Percentiles rank a stretch among this genome's conserved stretches.
These are phyloP conservation scores for Melanerpes aurifrons DNA, from an alignment of 2,113 vertebrate species.

Conservation along the genomic window DNA sequence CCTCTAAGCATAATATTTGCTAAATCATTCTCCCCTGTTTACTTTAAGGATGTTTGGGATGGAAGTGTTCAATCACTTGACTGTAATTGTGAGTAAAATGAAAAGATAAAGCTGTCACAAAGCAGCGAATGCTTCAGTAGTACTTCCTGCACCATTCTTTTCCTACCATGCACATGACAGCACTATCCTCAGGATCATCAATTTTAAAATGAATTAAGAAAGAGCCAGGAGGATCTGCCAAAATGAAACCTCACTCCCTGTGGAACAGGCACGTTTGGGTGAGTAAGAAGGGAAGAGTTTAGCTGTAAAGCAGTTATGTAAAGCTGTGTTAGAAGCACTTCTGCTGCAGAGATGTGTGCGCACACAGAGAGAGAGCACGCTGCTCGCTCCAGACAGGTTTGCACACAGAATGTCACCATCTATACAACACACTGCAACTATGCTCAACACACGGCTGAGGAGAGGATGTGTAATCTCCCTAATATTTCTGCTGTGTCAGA, in stretches of 20 bases:
- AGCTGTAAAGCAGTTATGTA: neutral
- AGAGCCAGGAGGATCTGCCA: neutral
- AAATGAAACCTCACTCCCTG: too few relatives aligned
- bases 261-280: neutral
- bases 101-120: neutral
- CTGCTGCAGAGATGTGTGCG: neutral
- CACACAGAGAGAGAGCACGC: neutral
- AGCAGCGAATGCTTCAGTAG: neutral
- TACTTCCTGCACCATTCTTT: neutral
- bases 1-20: fast-evolving
- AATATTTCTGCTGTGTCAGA: neutral
- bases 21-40: neutral
- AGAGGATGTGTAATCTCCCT: neutral
- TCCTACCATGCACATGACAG: neutral
- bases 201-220: neutral
- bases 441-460: neutral
- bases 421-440: neutral
- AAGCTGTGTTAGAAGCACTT: neutral
- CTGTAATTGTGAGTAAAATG: neutral
- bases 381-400: too few relatives aligned
- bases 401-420: neutral
- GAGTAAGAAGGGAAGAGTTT: neutral
- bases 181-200: neutral
- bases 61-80: neutral
- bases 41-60: neutral